Base-by-base conservation (phyloP, 2,113 vertebrate genomes). In the Psittacula cyanocephala region DNA sequence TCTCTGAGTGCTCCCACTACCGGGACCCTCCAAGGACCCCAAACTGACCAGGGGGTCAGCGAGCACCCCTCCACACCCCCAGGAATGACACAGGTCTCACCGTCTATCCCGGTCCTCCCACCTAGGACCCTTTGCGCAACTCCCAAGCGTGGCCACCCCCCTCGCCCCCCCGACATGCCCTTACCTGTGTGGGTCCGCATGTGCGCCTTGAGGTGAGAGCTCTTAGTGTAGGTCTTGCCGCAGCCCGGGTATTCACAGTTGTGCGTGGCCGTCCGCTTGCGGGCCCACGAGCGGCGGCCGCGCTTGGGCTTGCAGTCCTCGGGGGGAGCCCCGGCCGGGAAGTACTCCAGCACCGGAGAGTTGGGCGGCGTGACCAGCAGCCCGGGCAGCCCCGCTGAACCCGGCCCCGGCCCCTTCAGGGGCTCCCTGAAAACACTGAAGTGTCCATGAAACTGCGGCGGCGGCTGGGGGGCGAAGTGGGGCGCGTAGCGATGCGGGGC, bases 201-300 rank as follows among this genome's bases (percentile, higher is more conserved):
- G 97, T 99, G 99, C 11, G 99, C 99, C 94, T 99, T 99, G 59
- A 99, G 98, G 80, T 99, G 99, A 4, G 99, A 99, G 89, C 99
- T 99, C 96, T 99, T 99, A 18, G 99, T 99, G 97, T 99, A 99
- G 5, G 98, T 99, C 90, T 99, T 99, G 86, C 99, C 99, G 81
- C 99, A 99, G 46, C 98, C 98, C 7, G 98, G 98, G 91, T 98
- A 99, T 89, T 99, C 99, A 95, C 99, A 99, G 98, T 95, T 99
- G 98, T 99, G 99, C 75, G 99, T 99, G 41, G 99, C 99, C 6
- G 99, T 98, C 27, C 99, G 98, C 88, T 99, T 99, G 79, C 99
- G 97, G 22, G 98, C 98, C 98, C 99, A 99, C 8, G 99, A 98
- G 46, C 98, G 97, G 13, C 99, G 98, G 6, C 99, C 99, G 68